Percentiles rank a stretch among this genome's conserved stretches.
These are phyloP conservation scores for Rhinopithecus roxellana DNA, from an alignment of 2,113 vertebrate species.

Conservation along the genomic window DNA sequence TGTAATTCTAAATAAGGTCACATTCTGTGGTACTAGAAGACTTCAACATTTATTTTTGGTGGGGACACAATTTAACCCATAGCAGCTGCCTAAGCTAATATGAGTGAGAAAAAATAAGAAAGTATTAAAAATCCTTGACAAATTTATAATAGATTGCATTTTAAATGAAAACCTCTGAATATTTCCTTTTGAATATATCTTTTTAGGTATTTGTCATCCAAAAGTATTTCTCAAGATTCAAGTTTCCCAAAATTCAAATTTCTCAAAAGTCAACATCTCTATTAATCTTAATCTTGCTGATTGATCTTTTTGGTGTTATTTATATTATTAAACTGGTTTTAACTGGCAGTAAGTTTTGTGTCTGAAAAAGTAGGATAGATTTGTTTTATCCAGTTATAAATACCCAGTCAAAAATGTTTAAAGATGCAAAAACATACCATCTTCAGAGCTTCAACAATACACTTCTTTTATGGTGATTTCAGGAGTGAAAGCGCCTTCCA, in stretches of 20 bases:
- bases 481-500: neutral
- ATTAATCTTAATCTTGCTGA: neutral
- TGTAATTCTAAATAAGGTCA: neutral
- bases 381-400: neutral
- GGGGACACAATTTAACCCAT: neutral
- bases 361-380: neutral
- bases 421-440: neutral
- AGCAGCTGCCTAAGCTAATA: neutral
- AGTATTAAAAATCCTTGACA: neutral
- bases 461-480: neutral
- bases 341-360: neutral
- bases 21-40: neutral
- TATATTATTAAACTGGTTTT: neutral
- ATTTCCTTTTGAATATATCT: neutral
- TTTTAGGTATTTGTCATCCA: neutral
- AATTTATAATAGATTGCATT: neutral
- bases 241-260: neutral
- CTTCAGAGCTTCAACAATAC: neutral
- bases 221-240: neutral
- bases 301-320: neutral
- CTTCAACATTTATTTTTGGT: neutral
- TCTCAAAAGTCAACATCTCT: neutral
- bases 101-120: neutral
- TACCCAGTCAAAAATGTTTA: neutral
- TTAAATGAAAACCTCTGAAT: neutral